Evolutionary conservation across 2,888 invertebrate genomes (phyloP).

Genomic region (Furcula furcula): DNA sequence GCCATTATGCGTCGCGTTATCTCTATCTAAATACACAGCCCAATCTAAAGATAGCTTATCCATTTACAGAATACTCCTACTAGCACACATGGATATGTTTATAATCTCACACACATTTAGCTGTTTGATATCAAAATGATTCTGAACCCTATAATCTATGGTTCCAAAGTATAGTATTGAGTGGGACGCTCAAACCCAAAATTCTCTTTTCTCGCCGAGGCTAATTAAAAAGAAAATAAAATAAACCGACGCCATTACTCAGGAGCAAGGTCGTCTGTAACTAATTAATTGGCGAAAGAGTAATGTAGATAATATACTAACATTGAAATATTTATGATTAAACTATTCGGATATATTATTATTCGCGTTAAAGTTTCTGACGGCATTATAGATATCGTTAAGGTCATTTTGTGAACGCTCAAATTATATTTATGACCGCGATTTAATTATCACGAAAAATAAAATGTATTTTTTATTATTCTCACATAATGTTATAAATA

Average conservation of each 20-base stretch:
- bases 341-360: conserved; percentile 6
- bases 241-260: conserved; percentile 51
- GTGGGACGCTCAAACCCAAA: conserved; percentile 13
- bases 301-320: conserved; percentile 39
- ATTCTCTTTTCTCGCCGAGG: conserved; percentile 33
- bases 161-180: conserved; percentile 12
- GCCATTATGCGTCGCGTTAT: conserved; percentile 37
- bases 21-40: conserved; percentile 31
- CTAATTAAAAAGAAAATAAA: conserved; percentile 63
- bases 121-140: conserved; percentile 11
- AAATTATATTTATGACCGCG: neutral
- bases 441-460: neutral
- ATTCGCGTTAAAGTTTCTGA: neutral
- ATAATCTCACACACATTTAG: conserved; percentile 21
- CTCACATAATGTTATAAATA: too few species aligned
- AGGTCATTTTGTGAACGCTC: conserved; percentile 1
- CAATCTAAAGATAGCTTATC: conserved; percentile 42
- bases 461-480: too few species aligned
- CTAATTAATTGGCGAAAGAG: conserved; percentile 58
- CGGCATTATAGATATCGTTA: conserved; percentile 1
- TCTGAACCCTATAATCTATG: conserved; percentile 28
- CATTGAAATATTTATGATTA: conserved; percentile 34
- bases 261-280: conserved; percentile 49
- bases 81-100: conserved; percentile 27
- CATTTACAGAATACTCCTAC: conserved; percentile 37